phyloP scores from a whole-genome alignment of 2,888 invertebrate species.

The Heteromyza rotundicornis region DNA sequence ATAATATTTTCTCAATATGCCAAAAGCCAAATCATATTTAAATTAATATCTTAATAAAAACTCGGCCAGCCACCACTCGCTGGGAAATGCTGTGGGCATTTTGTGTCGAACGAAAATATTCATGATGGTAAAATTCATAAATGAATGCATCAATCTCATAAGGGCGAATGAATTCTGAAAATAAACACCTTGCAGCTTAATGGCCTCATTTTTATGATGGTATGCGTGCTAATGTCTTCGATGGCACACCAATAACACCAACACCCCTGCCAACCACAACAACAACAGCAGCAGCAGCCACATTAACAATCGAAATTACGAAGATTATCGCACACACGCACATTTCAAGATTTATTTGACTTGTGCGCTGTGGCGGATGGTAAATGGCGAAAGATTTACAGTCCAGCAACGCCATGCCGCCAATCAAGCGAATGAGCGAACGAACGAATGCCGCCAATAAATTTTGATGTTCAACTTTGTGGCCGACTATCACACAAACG shows the following conservation, averaged over 20 bases:
- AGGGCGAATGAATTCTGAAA: not conserved
- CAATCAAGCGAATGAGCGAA: no score
- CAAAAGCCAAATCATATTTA: no score
- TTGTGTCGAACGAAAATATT: no score
- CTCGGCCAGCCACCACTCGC: no score
- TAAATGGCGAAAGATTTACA: no score
- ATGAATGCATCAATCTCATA: not conserved
- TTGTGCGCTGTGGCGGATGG: not conserved
- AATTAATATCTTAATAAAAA: no score
- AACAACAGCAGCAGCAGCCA: not conserved
- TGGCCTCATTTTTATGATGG: not conserved
- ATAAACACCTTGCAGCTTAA: not conserved
- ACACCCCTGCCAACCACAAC: not conserved
- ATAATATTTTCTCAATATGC: no score
- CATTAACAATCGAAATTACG: conserved; percentile 2
- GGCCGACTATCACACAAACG: no score
- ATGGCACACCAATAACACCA: not conserved
- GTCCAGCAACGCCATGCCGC: no score
- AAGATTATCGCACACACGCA: not conserved
- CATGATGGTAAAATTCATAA: no score
- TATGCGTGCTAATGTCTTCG: not conserved
- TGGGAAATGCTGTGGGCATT: no score
- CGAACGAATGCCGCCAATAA: not conserved
- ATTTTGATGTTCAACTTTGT: not conserved
- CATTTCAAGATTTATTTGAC: not conserved